Conservation (phyloP, 2,113 vertebrate genomes). For the Macroglossus sobrinus region DNA sequence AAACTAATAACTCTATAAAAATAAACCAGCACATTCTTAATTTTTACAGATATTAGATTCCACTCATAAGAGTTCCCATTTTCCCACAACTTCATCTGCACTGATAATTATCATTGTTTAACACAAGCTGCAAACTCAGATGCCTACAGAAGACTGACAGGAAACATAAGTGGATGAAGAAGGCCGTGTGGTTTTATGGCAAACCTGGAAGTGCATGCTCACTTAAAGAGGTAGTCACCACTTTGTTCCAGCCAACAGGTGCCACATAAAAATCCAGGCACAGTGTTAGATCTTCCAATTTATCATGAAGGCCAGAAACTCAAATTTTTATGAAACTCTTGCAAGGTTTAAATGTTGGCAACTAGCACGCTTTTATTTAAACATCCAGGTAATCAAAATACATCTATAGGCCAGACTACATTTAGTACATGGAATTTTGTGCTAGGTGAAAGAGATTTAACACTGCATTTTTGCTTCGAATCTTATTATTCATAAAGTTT, state of each 20-base stretch:
- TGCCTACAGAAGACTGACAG: background rate
- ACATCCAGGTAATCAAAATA: conserved; percentile 7
- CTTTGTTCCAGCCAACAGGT: background rate
- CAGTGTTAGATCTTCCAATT: background rate
- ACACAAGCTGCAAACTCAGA: background rate
- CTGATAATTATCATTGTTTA: background rate
- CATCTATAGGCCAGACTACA: background rate
- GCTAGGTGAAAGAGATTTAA: background rate
- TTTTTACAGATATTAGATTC: background rate
- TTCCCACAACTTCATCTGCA: background rate
- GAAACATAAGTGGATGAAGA: background rate
- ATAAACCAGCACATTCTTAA: background rate
- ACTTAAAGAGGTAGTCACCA: background rate
- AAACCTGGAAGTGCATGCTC: background rate
- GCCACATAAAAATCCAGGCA: background rate
- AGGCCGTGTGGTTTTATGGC: background rate
- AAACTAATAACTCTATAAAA: conserved; percentile 9
- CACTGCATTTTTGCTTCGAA: background rate
- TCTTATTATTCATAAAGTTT: background rate
- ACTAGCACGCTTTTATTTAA: conserved; percentile 39
- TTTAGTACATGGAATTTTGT: background rate
- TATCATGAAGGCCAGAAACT: background rate
- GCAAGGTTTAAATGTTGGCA: conserved; percentile 15
- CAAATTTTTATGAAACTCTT: background rate
- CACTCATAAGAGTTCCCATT: background rate